Evolutionary conservation across 2,797 vertebrate genomes (phyloP).

Genomic region (Myotis pilosus): DNA sequence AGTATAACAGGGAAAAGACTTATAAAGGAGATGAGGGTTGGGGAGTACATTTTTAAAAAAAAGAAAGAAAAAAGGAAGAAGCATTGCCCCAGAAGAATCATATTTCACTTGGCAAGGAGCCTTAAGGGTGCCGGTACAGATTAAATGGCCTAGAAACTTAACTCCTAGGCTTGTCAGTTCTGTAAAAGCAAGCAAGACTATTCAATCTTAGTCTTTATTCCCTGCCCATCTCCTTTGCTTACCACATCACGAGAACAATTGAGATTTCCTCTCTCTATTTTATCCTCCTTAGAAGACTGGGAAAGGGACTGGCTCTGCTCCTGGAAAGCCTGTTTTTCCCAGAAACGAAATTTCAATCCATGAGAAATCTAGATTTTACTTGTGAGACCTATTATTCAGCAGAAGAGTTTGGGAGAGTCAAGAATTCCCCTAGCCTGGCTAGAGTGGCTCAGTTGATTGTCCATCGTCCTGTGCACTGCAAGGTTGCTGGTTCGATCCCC

Average conservation of each 20-base stretch:
- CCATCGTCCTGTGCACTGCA: background rate
- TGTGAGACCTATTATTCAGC: background rate
- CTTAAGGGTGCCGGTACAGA: conserved; percentile 29
- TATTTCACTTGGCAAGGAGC: conserved; percentile 53
- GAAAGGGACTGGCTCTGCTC: background rate
- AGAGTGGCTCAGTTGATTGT: background rate
- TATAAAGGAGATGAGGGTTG: background rate
- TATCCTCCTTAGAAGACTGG: background rate
- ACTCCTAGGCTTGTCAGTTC: background rate
- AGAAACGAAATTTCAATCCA: conserved; percentile 26
- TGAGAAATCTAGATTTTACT: conserved; percentile 38
- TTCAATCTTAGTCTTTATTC: background rate
- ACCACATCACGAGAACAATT: conserved; percentile 12
- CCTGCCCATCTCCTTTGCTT: background rate
- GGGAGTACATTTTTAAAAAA: background rate
- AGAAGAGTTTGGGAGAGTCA: conserved; percentile 12
- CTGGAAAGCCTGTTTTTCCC: conserved; percentile 39
- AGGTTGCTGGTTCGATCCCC: background rate
- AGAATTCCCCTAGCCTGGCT: background rate
- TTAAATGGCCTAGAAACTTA: conserved; percentile 51
- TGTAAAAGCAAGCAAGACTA: conserved; percentile 43
- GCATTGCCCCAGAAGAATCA: conserved; percentile 1
- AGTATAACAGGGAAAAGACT: background rate
- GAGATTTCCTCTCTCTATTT: background rate
- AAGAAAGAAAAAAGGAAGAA: conserved; percentile 17